phyloP scores from a whole-genome alignment of 2,888 invertebrate species.

The Megaustenia siamemsis region DNA sequence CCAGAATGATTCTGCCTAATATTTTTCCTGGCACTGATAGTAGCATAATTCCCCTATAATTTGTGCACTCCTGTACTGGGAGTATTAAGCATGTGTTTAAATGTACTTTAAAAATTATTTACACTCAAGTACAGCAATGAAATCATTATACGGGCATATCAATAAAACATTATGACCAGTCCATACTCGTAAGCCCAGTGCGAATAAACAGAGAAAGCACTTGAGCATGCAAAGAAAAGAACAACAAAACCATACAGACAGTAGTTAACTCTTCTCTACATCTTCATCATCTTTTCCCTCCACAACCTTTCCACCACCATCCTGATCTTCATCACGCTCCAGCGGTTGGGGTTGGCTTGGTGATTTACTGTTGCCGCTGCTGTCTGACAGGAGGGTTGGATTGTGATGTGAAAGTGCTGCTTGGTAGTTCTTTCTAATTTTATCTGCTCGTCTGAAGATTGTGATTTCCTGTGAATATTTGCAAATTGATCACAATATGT shows the following conservation, averaged over 20 bases:
- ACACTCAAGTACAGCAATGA: not conserved
- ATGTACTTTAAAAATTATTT: not conserved
- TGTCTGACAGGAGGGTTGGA: constrained; percentile 44
- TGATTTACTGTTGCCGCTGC: constrained; percentile 31
- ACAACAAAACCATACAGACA: not conserved
- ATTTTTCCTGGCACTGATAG: no score
- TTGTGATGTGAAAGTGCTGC: constrained; percentile 60
- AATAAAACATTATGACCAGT: not conserved
- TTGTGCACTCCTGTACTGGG: no score
- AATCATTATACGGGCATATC: not conserved
- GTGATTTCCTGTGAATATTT: constrained; percentile 89
- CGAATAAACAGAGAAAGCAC: not conserved
- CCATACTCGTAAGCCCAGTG: not conserved
- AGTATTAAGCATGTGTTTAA: no score
- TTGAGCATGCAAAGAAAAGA: constrained; percentile 8
- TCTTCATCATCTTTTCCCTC: constrained; percentile 22
- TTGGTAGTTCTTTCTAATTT: constrained; percentile 78
- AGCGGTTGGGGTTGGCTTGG: constrained; percentile 15
- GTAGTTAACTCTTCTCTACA: constrained; percentile 31
- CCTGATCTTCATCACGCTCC: constrained; percentile 42
- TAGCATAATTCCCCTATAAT: no score
- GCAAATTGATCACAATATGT: no score
- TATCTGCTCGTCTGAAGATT: constrained; percentile 97
- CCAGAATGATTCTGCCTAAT: no score
- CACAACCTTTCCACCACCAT: constrained; percentile 33